Conservation (phyloP, 2,797 vertebrate species). For the Pantherophis alleghaniensis region DNA sequence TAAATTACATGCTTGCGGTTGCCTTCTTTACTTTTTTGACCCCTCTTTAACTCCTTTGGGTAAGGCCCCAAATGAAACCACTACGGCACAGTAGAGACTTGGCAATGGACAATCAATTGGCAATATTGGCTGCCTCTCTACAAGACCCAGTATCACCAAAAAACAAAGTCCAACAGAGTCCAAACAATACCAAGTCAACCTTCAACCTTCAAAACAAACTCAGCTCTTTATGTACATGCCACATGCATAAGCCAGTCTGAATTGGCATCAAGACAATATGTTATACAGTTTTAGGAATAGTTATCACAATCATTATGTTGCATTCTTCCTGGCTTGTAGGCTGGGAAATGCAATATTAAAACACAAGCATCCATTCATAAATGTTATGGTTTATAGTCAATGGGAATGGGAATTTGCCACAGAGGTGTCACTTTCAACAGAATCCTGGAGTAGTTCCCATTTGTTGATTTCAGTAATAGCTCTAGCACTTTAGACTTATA, state of each 20-base stretch:
- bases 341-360: background rate
- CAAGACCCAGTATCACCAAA: background rate
- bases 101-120: background rate
- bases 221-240: background rate
- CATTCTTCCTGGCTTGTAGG: background rate
- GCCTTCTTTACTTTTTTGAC: background rate
- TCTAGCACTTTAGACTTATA: background rate
- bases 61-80: background rate
- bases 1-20: background rate
- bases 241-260: background rate
- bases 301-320: background rate
- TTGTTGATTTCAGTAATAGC: background rate
- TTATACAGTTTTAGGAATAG: background rate
- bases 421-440: background rate
- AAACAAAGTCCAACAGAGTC: background rate
- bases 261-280: background rate
- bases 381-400: background rate
- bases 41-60: background rate
- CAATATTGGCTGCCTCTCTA: background rate
- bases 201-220: background rate
- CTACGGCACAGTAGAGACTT: background rate
- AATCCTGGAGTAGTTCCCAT: background rate
- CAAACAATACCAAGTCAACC: background rate
- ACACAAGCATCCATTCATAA: background rate
- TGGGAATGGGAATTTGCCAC: background rate